Evolutionary conservation across 2,797 vertebrate genomes (phyloP).

Genomic region (Sebastes reedi): DNA sequence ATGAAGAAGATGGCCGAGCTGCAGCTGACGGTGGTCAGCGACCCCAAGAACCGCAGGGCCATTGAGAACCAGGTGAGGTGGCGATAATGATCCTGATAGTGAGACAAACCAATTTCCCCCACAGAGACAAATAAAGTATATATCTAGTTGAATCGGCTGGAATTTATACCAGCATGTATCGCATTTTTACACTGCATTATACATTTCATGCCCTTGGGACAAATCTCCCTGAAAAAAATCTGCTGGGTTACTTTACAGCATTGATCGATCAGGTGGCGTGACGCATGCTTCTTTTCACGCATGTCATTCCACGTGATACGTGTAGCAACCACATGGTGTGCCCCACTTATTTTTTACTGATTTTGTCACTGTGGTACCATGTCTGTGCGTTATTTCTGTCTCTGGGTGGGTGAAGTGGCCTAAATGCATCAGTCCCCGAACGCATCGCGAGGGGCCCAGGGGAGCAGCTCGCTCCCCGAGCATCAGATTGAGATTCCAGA

Average conservation of each 20-base stretch:
- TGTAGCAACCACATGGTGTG: constrained; percentile 37
- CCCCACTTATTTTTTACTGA: constrained; percentile 50
- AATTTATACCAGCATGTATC: neutral
- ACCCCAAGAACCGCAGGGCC: constrained; percentile 94
- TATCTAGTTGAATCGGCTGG: neutral
- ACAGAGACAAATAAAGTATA: no score
- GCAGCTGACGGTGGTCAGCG: constrained; percentile 89
- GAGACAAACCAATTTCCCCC: neutral
- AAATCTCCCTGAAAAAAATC: neutral
- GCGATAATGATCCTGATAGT: neutral
- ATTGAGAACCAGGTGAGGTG: constrained; percentile 94
- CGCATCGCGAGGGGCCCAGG: constrained; percentile 51
- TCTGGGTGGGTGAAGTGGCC: constrained; percentile 70
- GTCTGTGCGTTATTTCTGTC: constrained; percentile 55
- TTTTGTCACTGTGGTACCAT: constrained; percentile 42
- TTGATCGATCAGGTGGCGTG: neutral
- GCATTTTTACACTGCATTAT: neutral
- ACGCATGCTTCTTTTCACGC: neutral
- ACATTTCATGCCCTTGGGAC: neutral
- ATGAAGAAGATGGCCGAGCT: constrained; percentile 97
- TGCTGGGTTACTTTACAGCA: neutral
- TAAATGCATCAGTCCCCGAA: constrained; percentile 71
- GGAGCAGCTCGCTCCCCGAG: constrained; percentile 58
- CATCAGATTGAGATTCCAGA: constrained; percentile 78
- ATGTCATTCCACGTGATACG: neutral